Conservation (phyloP, 2,797 vertebrate genomes). For the Myiothlypis coronata region DNA sequence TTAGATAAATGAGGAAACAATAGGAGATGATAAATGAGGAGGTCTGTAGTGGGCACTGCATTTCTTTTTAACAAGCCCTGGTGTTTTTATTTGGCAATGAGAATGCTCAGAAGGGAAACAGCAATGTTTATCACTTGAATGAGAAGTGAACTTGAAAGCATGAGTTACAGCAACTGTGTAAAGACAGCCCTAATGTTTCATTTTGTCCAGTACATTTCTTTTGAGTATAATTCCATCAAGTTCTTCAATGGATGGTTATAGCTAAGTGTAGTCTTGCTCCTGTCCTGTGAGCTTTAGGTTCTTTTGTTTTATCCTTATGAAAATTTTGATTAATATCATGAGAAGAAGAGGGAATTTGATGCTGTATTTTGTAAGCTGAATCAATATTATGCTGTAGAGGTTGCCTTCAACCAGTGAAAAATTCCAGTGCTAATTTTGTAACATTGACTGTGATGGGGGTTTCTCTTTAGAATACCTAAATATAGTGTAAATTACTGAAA, state of each 20-base stretch:
- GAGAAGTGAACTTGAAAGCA: not conserved
- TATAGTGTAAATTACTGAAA: not conserved
- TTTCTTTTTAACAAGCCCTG: not conserved
- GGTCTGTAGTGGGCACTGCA: too few relatives aligned
- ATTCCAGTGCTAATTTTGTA: not conserved
- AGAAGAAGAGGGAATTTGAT: not conserved
- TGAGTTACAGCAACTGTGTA: fast-evolving
- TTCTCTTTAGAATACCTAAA: not conserved
- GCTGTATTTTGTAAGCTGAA: not conserved
- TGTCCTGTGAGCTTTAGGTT: not conserved
- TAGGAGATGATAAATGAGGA: not conserved
- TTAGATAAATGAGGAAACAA: not conserved
- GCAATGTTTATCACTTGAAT: not conserved
- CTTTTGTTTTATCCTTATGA: not conserved
- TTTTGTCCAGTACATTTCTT: not conserved
- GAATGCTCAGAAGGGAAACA: not conserved
- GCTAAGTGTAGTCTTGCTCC: not conserved
- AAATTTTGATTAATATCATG: not conserved
- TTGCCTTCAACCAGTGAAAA: not conserved
- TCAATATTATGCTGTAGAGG: not conserved
- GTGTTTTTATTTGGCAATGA: not conserved
- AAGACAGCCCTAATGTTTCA: not conserved
- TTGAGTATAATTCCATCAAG: not conserved
- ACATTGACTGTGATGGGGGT: fast-evolving
- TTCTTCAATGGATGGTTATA: not conserved